Evolutionary conservation across 2,888 invertebrate genomes (phyloP).

Genomic region (Meteorus colon): DNA sequence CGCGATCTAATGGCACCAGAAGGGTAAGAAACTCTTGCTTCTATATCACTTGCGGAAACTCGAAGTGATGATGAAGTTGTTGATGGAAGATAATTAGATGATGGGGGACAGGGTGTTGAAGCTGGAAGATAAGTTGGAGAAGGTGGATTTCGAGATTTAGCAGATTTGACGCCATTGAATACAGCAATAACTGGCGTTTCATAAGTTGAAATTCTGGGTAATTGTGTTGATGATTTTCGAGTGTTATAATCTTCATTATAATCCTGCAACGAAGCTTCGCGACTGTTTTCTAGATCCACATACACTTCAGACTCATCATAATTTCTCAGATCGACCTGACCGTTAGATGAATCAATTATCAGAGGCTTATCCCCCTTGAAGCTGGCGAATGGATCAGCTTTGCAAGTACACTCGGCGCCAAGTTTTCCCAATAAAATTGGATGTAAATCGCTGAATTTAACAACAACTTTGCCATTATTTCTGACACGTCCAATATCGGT

Average conservation of each 20-base stretch:
- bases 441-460: slow-evolving; percentile 83
- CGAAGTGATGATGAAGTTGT: slow-evolving; percentile 36
- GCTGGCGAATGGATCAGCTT: slow-evolving; percentile 67
- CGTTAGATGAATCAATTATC: slow-evolving; percentile 64
- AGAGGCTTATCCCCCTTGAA: slow-evolving; percentile 62
- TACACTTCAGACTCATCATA: slow-evolving; percentile 71
- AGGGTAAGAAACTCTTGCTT: slow-evolving; percentile 37
- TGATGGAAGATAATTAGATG: slow-evolving; percentile 36
- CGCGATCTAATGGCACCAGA: slow-evolving; percentile 42
- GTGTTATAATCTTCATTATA: slow-evolving; percentile 45
- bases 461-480: slow-evolving; percentile 75
- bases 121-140: slow-evolving; percentile 46
- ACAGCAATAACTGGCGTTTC: slow-evolving; percentile 47
- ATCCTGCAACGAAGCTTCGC: slow-evolving; percentile 51
- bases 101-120: slow-evolving; percentile 38
- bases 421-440: slow-evolving; percentile 82
- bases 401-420: slow-evolving; percentile 83
- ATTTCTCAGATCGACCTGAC: slow-evolving; percentile 65
- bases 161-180: slow-evolving; percentile 39
- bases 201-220: slow-evolving; percentile 22
- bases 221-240: slow-evolving; percentile 24
- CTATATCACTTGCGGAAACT: slow-evolving; percentile 38
- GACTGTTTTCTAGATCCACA: slow-evolving; percentile 64
- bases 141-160: slow-evolving; percentile 40
- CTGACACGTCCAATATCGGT: slow-evolving; percentile 35